A percentile compares a stretch with the other conserved stretches of the same genome.
Evolutionary conservation across 2,888 invertebrate genomes (phyloP).

Genomic region (Tholera decimalis): DNA sequence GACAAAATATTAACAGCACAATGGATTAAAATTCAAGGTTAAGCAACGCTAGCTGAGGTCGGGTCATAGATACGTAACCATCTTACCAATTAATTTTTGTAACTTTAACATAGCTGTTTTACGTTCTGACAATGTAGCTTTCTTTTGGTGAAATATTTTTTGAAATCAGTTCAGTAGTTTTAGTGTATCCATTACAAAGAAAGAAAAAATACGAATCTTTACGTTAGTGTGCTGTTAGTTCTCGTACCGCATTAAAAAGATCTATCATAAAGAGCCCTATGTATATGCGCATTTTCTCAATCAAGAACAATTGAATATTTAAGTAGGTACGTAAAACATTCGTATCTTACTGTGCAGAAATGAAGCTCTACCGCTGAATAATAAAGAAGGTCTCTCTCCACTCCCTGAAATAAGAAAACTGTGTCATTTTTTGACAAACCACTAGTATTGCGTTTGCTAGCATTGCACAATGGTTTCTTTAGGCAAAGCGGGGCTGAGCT

Average conservation of each 20-base stretch:
- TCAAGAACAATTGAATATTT: constrained; percentile 1
- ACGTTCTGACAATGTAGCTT: no score
- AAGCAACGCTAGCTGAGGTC: no score
- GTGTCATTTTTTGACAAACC: constrained; percentile 52
- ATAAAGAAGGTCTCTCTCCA: constrained; percentile 17
- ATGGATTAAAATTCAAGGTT: no score
- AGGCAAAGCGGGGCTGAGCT: constrained; percentile 32
- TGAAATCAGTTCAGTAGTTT: no score
- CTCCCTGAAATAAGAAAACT: constrained; percentile 43
- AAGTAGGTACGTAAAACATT: constrained; percentile 14
- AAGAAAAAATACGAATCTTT: no score
- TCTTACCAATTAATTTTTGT: no score
- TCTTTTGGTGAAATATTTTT: no score
- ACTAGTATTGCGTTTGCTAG: constrained; percentile 46
- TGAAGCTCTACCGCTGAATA: constrained; percentile 27
- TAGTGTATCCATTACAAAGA: no score
- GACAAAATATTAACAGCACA: no score
- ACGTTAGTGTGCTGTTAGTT: no score
- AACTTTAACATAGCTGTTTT: no score
- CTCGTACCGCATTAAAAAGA: background rate
- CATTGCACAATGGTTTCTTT: constrained; percentile 48
- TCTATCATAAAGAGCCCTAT: background rate
- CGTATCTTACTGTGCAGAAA: constrained; percentile 2
- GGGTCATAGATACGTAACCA: no score
- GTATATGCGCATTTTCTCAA: background rate